Evolutionary conservation across 1,140 invertebrate genomes (phyloP), one percentile per base, ranked within the genome.

Genomic region (Ridgeia piscesae): DNA sequence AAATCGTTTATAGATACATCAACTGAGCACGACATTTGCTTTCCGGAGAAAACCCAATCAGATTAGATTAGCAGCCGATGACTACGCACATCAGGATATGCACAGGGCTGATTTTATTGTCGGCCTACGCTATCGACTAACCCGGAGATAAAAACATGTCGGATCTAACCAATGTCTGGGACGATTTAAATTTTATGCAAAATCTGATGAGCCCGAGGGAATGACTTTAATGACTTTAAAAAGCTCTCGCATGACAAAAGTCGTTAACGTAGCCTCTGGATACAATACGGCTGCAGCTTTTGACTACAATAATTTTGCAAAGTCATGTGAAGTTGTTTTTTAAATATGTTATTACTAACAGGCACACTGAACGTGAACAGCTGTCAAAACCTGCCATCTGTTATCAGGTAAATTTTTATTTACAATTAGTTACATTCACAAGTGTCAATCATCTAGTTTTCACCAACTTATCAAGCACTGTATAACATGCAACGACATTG

Each of bases 1-100:
- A 77, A 77, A 77, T 77, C 58, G 27, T 77, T 77, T 77, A 77
- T 77, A 77, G 58, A 77, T 77, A 77, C 58, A 77, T 77, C 58
- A 77, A 77, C 2, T 77, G 58, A 77, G 58, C 58, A 77, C 27
- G 58, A 77, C 58, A 31, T 77, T 77, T 77, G 58, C 58, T 77
- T 77, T 77, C 58, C 58, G 17, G 58, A 77, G 58, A 77, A 31
- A 77, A 77, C 2, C 58, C 27, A 77, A 77, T 77, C 58, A 77
- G 58, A 77, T 77, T 77, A 77, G 58, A 77, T 77, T 77, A 77
- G 58, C 58, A 21, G 58, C 58, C 27, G 58, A 77, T 77, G 58
- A 77, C 58, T 77, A 21, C 27, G 27, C 58, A 77, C 58, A 77
- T 77, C 58, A 77, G 58, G 58, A 77, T 77, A 77, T 77, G 58